These are phyloP conservation scores for Drosophila bocqueti DNA, from an alignment of 1,140 invertebrate species.

Conservation along the genomic window DNA sequence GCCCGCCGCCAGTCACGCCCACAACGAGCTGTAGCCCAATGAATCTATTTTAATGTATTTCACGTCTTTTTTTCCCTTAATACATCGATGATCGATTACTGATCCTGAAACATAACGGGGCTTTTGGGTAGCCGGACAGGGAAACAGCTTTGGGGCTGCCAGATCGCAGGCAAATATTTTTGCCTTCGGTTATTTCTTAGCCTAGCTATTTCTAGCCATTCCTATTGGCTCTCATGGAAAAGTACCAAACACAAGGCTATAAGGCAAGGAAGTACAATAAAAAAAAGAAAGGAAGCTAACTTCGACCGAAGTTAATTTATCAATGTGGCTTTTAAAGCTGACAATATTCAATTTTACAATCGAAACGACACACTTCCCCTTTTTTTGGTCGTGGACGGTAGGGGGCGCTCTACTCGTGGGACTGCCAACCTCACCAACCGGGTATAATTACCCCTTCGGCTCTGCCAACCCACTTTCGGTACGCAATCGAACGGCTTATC, in stretches of 20 bases:
- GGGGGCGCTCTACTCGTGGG: no score
- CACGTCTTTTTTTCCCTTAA: slow-evolving; percentile 1
- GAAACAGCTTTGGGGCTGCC: slow-evolving; percentile 4
- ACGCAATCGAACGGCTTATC: slow-evolving; percentile 9
- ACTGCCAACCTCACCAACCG: no score
- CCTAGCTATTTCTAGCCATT: neutral
- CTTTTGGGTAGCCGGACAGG: neutral
- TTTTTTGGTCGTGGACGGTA: no score
- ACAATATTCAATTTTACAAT: neutral
- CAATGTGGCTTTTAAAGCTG: neutral
- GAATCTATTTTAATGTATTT: slow-evolving; percentile 38
- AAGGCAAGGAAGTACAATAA: neutral
- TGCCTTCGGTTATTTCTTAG: neutral
- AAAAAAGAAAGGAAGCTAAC: no score
- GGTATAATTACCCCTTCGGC: no score
- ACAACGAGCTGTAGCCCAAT: slow-evolving; percentile 39
- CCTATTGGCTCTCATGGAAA: neutral
- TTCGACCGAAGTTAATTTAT: neutral
- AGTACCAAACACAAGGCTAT: neutral
- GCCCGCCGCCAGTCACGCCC: slow-evolving; percentile 46
- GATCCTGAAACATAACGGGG: slow-evolving; percentile 11
- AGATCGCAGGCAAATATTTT: neutral
- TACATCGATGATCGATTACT: neutral
- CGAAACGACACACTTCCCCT: neutral
- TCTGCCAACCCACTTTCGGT: no score